phyloP scores from a whole-genome alignment of 2,888 invertebrate genomes.

The Hypsopygia costalis region DNA sequence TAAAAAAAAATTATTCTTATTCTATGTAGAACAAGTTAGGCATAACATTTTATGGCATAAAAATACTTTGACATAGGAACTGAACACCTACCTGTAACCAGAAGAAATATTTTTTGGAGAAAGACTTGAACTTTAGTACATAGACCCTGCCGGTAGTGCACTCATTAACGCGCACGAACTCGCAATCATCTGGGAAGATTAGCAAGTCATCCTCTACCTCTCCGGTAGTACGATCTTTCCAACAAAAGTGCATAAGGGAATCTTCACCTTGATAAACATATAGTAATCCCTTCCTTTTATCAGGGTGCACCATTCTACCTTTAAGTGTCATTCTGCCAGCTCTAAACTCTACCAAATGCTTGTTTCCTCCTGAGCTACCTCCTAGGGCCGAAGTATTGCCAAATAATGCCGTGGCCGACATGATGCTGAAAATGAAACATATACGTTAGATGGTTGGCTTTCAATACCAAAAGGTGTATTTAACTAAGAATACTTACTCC shows the following conservation, averaged over 20 bases:
- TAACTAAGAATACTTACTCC: too few relatives aligned
- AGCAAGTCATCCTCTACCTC: conserved; percentile 98
- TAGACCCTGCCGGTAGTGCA: conserved; percentile 98
- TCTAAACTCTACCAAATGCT: conserved; percentile 96
- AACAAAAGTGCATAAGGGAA: conserved; percentile 98
- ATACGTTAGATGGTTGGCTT: too few relatives aligned
- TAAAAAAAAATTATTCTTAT: too few relatives aligned
- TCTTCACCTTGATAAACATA: conserved; percentile 98
- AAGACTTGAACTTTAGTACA: conserved; percentile 97
- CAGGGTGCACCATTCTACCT: conserved; percentile 96
- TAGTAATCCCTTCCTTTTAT: conserved; percentile 95
- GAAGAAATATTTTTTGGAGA: conserved; percentile 95
- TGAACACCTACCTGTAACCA: conserved; percentile 95
- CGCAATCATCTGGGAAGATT: conserved; percentile 99
- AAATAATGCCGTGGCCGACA: conserved; percentile 87
- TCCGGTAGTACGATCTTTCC: conserved; percentile 98
- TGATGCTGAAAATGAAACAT: conserved; percentile 33
- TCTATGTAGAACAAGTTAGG: too few relatives aligned
- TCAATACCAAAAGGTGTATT: too few relatives aligned
- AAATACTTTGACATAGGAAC: too few relatives aligned
- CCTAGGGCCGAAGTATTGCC: conserved; percentile 88
- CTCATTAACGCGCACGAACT: conserved; percentile 96
- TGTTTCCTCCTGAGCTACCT: conserved; percentile 90
- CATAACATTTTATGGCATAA: too few relatives aligned
- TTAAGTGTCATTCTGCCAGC: conserved; percentile 98